These are phyloP conservation scores for Poeciliopsis prolifica DNA, from an alignment of 2,113 vertebrate genomes.

Conservation along the genomic window DNA sequence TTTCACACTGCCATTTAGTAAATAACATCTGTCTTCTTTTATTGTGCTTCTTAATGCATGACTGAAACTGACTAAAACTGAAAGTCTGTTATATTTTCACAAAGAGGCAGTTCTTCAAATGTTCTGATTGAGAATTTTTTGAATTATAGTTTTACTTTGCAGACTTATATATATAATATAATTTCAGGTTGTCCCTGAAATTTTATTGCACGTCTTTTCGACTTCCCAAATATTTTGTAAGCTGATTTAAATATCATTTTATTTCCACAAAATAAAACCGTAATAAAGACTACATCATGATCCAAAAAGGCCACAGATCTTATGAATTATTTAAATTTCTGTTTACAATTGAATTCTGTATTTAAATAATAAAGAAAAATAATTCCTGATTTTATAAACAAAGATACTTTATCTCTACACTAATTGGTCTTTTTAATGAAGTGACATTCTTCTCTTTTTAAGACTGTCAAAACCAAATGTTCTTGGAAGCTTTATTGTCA, in stretches of 20 bases:
- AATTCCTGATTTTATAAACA: background rate
- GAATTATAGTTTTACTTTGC: too few species aligned
- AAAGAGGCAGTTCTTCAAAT: too few species aligned
- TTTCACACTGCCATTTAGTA: too few species aligned
- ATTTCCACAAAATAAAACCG: too few species aligned
- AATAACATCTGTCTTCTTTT: too few species aligned
- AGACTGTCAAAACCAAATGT: background rate
- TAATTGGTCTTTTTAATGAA: background rate
- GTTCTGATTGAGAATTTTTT: background rate
- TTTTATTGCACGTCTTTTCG: background rate
- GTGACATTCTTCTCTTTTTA: background rate
- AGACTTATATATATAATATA: too few species aligned
- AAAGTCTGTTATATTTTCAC: too few species aligned
- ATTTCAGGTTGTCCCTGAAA: background rate
- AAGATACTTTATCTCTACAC: background rate
- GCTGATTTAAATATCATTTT: background rate
- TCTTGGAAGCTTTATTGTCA: background rate
- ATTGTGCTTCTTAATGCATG: too few species aligned
- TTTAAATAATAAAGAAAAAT: background rate
- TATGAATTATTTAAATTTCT: background rate
- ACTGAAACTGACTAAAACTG: too few species aligned
- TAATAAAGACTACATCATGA: background rate
- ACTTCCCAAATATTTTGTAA: background rate
- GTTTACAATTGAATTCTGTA: background rate
- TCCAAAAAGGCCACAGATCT: background rate